A percentile compares a stretch with the other conserved stretches of the same genome.
Evolutionary conservation across 2,888 invertebrate species (phyloP).

Genomic region (Caenorhabditis sp.): DNA sequence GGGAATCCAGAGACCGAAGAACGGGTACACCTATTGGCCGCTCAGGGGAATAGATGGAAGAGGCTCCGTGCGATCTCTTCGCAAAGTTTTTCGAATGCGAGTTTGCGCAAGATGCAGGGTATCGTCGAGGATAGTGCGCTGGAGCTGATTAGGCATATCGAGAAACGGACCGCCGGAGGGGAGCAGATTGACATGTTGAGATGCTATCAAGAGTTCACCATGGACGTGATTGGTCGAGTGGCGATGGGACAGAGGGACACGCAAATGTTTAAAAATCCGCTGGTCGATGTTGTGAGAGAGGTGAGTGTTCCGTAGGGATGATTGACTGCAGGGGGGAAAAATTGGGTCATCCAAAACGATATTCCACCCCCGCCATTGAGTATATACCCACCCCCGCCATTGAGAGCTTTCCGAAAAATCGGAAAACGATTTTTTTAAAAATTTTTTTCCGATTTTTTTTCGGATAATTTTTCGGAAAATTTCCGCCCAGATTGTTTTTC

Average conservation of each 20-base stretch:
- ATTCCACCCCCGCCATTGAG: too few relatives aligned
- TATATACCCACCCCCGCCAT: too few relatives aligned
- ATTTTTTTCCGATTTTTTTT: too few relatives aligned
- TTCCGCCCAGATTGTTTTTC: too few relatives aligned
- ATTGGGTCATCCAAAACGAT: too few relatives aligned
- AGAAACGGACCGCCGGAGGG: constrained; percentile 30
- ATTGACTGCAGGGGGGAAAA: too few relatives aligned
- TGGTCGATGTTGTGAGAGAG: constrained; percentile 34
- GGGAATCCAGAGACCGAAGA: constrained; percentile 72
- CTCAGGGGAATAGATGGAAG: constrained; percentile 85
- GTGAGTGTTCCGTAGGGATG: too few relatives aligned
- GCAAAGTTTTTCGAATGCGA: constrained; percentile 85
- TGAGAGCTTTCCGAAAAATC: too few relatives aligned
- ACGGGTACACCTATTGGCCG: constrained; percentile 81
- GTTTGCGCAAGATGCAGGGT: constrained; percentile 84
- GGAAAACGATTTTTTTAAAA: too few relatives aligned
- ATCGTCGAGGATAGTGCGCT: constrained; percentile 64
- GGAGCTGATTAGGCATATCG: constrained; percentile 58
- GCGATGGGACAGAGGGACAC: constrained; percentile 71
- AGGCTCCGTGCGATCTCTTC: constrained; percentile 84
- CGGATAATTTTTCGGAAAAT: constrained; percentile 1
- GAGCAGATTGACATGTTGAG: constrained; percentile 49
- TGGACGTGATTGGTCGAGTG: constrained; percentile 73
- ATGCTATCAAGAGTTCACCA: constrained; percentile 73
- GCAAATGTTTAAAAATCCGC: constrained; percentile 53